phyloP scores from a whole-genome alignment of 2,113 vertebrate genomes.

The Proterorhinus semilunaris region DNA sequence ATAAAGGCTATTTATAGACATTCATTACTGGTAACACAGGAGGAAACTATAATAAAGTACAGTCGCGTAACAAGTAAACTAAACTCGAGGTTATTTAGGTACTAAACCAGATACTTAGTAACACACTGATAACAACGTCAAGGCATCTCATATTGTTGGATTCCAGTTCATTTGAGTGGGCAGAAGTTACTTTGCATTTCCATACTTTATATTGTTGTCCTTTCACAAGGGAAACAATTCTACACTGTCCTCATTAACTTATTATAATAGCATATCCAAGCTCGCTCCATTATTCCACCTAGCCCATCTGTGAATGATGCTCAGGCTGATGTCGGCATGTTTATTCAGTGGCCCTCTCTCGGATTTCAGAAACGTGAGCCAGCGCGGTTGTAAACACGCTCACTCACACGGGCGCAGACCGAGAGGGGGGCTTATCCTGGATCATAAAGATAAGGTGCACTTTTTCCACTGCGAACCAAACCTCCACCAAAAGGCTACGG shows the following conservation, averaged over 20 bases:
- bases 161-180: no score
- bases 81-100: no score
- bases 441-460: constrained; percentile 42
- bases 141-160: no score
- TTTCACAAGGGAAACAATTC: no score
- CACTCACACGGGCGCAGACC: not conserved
- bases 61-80: no score
- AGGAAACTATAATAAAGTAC: no score
- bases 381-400: not conserved
- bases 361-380: not conserved
- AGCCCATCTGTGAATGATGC: not conserved
- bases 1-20: no score
- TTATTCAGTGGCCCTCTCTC: constrained; percentile 2
- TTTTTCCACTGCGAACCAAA: constrained; percentile 36
- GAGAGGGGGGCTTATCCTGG: constrained; percentile 16
- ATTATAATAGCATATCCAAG: not conserved
- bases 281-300: not conserved
- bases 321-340: not conserved
- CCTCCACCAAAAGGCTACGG: not conserved
- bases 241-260: not conserved
- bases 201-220: no score
- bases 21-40: no score
- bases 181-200: no score
- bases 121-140: no score
- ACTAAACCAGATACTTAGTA: no score